phyloP scores from a whole-genome alignment of 2,113 vertebrate species.

The Sminthopsis crassicaudata region DNA sequence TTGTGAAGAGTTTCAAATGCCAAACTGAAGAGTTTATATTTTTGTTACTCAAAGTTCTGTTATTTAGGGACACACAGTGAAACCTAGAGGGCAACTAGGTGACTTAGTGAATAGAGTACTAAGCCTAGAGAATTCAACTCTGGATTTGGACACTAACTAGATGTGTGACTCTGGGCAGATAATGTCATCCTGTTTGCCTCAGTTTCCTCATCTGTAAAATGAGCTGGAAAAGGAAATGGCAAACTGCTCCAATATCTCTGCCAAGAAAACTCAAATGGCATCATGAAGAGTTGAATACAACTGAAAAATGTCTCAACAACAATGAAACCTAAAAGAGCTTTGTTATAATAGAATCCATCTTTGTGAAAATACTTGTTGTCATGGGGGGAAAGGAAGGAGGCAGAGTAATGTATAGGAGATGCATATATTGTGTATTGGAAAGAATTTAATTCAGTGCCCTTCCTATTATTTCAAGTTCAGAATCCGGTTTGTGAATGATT shows the following conservation, averaged over 20 bases:
- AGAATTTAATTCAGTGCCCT: neutral
- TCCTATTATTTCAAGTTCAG: neutral
- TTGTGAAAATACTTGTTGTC: neutral
- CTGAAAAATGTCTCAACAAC: neutral
- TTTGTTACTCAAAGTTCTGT: neutral
- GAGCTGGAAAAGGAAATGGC: neutral
- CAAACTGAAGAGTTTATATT: neutral
- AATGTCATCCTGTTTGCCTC: neutral
- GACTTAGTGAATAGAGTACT: neutral
- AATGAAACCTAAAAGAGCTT: neutral
- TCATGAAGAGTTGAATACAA: neutral
- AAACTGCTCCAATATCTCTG: neutral
- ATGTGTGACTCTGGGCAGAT: neutral
- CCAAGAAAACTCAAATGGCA: neutral
- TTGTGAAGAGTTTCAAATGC: neutral
- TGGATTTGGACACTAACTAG: neutral
- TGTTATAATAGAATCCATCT: no score
- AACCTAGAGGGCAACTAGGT: neutral
- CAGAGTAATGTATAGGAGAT: neutral
- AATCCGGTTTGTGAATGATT: neutral
- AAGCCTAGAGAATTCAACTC: neutral
- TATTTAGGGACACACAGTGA: neutral
- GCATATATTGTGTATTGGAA: neutral
- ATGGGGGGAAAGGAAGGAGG: no score
- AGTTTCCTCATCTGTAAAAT: neutral